Conservation (phyloP, 1,140 invertebrate genomes). For the Megalonaias nervosa region DNA sequence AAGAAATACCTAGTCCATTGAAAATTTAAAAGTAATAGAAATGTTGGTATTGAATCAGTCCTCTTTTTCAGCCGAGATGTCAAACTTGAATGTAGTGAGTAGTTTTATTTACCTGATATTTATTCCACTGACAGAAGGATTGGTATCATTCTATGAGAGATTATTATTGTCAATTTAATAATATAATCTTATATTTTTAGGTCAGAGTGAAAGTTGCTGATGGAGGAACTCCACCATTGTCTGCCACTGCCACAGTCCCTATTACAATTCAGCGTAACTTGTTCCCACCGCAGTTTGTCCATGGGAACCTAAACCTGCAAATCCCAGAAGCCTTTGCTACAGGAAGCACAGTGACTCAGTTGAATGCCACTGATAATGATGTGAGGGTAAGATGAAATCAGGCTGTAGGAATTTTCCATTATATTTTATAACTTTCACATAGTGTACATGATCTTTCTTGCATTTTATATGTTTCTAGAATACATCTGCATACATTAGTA, state of each 20-base stretch:
- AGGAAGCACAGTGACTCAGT: constrained; percentile 26
- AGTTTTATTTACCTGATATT: background rate
- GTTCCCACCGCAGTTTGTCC: constrained; percentile 41
- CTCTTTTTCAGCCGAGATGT: no score
- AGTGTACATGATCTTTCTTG: no score
- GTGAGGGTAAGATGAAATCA: constrained; percentile 29
- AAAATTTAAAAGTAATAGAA: no score
- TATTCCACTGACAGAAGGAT: background rate
- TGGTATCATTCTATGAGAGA: background rate
- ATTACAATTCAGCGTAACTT: constrained; percentile 56
- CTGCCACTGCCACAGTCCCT: constrained; percentile 39
- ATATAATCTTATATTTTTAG: constrained; percentile 8
- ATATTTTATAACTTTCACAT: no score
- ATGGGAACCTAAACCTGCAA: constrained; percentile 21
- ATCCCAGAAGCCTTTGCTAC: constrained; percentile 36
- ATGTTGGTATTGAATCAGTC: no score
- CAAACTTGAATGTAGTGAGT: background rate
- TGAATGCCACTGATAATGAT: constrained; percentile 46
- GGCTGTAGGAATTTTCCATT: no score
- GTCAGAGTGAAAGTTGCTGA: constrained; percentile 40
- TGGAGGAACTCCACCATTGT: constrained; percentile 39
- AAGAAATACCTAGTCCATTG: no score
- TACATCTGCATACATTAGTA: no score
- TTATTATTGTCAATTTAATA: background rate
- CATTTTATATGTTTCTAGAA: no score